These are phyloP conservation scores for Heteromurus nitidus DNA, from an alignment of 2,888 invertebrate species.

Conservation along the genomic window DNA sequence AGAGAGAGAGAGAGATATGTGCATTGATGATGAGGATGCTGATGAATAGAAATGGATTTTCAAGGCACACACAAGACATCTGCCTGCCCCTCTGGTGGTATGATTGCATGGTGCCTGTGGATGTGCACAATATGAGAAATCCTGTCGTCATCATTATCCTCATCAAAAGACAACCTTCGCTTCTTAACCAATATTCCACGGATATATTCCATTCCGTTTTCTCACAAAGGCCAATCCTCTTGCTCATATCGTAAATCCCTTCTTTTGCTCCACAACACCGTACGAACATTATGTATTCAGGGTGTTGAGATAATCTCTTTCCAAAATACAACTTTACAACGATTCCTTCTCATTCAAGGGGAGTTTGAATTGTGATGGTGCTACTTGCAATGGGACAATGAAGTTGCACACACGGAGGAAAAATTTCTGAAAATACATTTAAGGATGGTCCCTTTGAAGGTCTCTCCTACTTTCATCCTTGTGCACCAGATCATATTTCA, in stretches of 20 bases:
- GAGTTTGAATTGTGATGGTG: neutral
- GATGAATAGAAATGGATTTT: slow-evolving; percentile 38
- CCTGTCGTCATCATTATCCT: slow-evolving; percentile 17
- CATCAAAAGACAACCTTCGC: slow-evolving; percentile 2
- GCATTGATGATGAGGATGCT: neutral
- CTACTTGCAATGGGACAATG: neutral
- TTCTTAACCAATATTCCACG: slow-evolving; percentile 22
- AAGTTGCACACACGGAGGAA: neutral
- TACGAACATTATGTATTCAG: neutral
- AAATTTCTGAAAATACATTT: neutral
- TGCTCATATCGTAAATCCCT: neutral
- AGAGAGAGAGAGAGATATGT: neutral
- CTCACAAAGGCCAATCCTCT: neutral
- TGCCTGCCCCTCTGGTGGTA: slow-evolving; percentile 22
- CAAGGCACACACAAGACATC: slow-evolving; percentile 20
- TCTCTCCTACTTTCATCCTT: slow-evolving; percentile 20
- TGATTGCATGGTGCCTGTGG: slow-evolving; percentile 1
- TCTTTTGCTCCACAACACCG: neutral
- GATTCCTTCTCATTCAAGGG: neutral
- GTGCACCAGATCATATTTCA: slow-evolving; percentile 29
- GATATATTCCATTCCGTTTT: slow-evolving; percentile 12
- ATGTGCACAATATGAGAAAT: slow-evolving; percentile 24
- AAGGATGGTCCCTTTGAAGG: slow-evolving; percentile 9
- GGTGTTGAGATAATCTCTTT: slow-evolving; percentile 22
- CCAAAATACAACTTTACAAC: slow-evolving; percentile 8